Evolutionary conservation across 2,113 vertebrate genomes (phyloP), one percentile per base, ranked within the genome.

Genomic region (Plestiodon gilberti): DNA sequence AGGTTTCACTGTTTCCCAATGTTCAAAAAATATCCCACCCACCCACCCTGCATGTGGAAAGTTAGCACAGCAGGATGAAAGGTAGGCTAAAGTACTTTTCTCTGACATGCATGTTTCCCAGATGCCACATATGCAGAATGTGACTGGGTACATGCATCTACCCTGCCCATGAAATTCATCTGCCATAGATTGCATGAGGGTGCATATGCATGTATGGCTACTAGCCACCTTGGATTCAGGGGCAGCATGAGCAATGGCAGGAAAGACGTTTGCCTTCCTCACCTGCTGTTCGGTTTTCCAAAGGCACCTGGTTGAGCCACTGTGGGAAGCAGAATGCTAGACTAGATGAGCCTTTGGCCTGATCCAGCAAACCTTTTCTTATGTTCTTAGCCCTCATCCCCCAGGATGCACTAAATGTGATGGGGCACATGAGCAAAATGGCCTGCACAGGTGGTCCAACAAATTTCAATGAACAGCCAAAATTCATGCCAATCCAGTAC

Each of bases 381-480:
- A n/a, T n/a, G n/a, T n/a, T n/a, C n/a, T n/a, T n/a, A n/a, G n/a
- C 8, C 18, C 25, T 4, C 10, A 13, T 17, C 2, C 0, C 1
- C 18, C 25, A 40, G 17, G 33, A 40, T 61, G 57, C 35, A n/a
- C 28, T 20, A 18, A 10, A 55, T 23, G 6, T 23, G 11, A 23
- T n/a, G 52, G 6, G 22, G 23, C 57, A 25, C 22, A 79, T 1
- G 30, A 25, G 25, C 43, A 43, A 13, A 20, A 1, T 3, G 8
- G 30, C 15, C 11, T 25, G 11, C 3, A 48, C 43, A 48, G 43
- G 43, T 8, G 4, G 43, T 48, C 43, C 43, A 48, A 48, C 20
- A 28, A 3, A 65, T 70, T 20, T 7, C 0, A 0, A 35, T 30
- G 10, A 25, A 0, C 0, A 0, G 6, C 0, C 17, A 2, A 57